phyloP scores from a whole-genome alignment of 2,888 invertebrate species.

The Synanthedon tipuliformis region DNA sequence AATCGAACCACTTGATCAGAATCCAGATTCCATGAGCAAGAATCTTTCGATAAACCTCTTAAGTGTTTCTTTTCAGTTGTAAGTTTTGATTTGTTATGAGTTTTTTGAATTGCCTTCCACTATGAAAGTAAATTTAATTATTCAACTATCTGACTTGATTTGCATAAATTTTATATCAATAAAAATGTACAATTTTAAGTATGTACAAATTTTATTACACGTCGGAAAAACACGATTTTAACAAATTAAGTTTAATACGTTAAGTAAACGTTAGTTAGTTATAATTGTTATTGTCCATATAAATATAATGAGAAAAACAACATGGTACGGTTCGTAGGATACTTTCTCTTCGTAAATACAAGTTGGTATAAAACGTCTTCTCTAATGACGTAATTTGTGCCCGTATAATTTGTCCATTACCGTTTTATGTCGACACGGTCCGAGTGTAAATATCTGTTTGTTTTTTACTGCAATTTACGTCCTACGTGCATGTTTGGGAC shows the following conservation, averaged over 20 bases:
- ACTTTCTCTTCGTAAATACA: constrained; percentile 18
- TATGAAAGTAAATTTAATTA: no score
- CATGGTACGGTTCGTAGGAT: constrained; percentile 11
- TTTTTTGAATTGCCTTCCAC: no score
- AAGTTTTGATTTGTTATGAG: no score
- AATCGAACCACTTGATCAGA: no score
- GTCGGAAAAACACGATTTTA: no score
- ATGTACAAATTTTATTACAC: no score
- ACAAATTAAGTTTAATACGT: not conserved
- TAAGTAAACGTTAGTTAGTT: not conserved
- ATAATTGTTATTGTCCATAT: not conserved
- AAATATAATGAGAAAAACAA: constrained; percentile 2
- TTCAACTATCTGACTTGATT: no score
- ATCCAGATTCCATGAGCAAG: no score
- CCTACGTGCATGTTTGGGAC: constrained; percentile 15
- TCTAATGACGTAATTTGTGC: constrained; percentile 55
- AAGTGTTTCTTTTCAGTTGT: no score
- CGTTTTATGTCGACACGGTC: constrained; percentile 22
- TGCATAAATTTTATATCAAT: no score
- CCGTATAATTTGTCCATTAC: constrained; percentile 51
- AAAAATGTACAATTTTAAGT: no score
- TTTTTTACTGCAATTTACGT: constrained; percentile 13
- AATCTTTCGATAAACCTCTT: no score
- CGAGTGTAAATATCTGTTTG: constrained; percentile 18
- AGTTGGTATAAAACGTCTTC: constrained; percentile 27